phyloP scores from a whole-genome alignment of 2,888 invertebrate genomes.

The Melipona bicolor region DNA sequence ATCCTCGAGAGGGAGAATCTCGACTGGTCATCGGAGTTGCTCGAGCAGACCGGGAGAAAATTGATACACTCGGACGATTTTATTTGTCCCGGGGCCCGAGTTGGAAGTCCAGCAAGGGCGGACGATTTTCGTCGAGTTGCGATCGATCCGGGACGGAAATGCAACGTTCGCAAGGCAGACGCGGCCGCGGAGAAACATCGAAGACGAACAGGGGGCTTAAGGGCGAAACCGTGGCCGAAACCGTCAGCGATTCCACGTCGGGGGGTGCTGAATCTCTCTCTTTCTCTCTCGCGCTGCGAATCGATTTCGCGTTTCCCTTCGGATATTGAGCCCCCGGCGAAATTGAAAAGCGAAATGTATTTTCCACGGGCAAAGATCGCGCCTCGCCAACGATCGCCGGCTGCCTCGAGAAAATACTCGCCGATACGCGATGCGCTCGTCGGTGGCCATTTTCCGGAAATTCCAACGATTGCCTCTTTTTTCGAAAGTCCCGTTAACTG shows the following conservation, averaged over 20 bases:
- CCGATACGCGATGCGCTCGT: neutral
- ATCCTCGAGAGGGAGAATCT: neutral
- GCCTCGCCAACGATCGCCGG: neutral
- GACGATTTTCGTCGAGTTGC: neutral
- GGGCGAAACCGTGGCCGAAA: conserved; percentile 16
- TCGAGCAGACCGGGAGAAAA: neutral
- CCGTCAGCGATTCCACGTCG: conserved; percentile 24
- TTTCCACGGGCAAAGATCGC: conserved; percentile 28
- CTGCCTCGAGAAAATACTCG: conserved; percentile 1
- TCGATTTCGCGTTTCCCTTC: conserved; percentile 4
- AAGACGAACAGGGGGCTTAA: conserved; percentile 6
- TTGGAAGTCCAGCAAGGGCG: neutral
- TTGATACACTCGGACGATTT: neutral
- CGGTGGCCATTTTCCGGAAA: neutral
- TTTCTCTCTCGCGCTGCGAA: neutral
- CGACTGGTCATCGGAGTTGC: neutral
- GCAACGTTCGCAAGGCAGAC: conserved; percentile 7
- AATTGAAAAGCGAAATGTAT: conserved; percentile 41
- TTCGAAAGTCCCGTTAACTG: neutral
- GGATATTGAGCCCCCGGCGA: conserved; percentile 36
- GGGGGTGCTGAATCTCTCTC: conserved; percentile 4
- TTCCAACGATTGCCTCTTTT: neutral
- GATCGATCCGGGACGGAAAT: conserved; percentile 12
- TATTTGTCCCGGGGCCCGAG: neutral
- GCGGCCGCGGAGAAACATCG: conserved; percentile 8